phyloP scores from a whole-genome alignment of 2,113 vertebrate genomes.

The Pelecanus crispus region DNA sequence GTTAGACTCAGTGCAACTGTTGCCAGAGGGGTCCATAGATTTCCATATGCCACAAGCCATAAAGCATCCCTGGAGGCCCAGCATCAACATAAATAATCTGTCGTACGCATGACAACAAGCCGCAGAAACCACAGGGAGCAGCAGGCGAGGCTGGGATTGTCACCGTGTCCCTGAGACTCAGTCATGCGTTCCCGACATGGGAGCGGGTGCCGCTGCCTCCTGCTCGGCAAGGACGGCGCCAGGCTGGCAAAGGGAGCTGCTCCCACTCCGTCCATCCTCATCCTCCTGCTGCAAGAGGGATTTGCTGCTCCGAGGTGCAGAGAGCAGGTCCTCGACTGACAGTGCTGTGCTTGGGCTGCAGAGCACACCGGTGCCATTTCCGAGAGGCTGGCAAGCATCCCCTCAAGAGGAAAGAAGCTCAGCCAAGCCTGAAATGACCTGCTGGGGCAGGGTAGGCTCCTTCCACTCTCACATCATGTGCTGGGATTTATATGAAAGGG shows the following conservation, averaged over 20 bases:
- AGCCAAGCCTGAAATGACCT: slow-evolving; percentile 40
- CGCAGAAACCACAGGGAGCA: background rate
- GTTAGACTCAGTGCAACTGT: fast-evolving
- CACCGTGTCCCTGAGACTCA: background rate
- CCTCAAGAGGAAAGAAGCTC: slow-evolving; percentile 4
- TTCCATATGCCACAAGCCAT: background rate
- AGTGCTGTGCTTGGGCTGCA: background rate
- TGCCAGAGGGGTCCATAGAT: background rate
- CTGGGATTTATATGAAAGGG: background rate
- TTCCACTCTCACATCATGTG: background rate
- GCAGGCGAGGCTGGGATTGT: background rate
- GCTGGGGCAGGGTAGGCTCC: background rate
- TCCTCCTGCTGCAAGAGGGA: background rate
- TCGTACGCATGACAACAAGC: background rate
- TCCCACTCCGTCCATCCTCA: background rate
- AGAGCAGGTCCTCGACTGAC: background rate
- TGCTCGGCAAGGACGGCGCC: fast-evolving
- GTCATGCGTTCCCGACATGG: fast-evolving
- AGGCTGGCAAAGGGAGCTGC: background rate
- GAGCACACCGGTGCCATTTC: background rate
- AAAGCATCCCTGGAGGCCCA: background rate
- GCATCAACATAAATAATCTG: background rate
- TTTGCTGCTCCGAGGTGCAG: background rate
- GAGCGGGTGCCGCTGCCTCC: background rate
- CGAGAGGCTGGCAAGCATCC: slow-evolving; percentile 12